Percentiles rank a stretch among this genome's conserved stretches.
phyloP scores from a whole-genome alignment of 2,113 vertebrate species.

The Corythaeola cristata region DNA sequence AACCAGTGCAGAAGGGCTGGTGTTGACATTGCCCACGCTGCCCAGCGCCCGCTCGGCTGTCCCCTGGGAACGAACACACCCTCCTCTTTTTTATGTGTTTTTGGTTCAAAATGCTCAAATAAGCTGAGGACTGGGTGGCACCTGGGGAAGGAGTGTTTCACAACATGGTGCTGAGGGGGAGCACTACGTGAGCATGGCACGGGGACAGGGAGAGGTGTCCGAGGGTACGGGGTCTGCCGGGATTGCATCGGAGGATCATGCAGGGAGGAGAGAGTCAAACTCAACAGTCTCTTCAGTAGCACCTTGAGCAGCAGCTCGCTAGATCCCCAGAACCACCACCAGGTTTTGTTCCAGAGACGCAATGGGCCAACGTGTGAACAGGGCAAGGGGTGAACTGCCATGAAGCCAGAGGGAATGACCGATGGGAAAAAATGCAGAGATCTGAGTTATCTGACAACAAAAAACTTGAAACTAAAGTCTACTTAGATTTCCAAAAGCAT shows the following conservation, averaged over 20 bases:
- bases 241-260: neutral
- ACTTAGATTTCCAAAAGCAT: neutral
- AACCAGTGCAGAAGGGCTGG: neutral
- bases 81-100: neutral
- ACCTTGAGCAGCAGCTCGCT: neutral
- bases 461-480: neutral
- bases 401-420: neutral
- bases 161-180: neutral
- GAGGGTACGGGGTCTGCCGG: neutral
- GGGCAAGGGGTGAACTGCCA: neutral
- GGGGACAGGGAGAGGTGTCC: neutral
- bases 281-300: neutral
- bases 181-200: rapidly evolving
- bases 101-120: neutral
- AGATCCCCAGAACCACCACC: neutral
- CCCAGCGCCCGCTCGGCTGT: neutral
- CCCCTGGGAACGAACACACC: neutral
- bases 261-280: neutral
- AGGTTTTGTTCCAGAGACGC: neutral
- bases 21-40: rapidly evolving
- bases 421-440: neutral
- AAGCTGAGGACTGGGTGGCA: too few relatives aligned
- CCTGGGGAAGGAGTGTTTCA: neutral
- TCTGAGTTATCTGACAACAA: neutral
- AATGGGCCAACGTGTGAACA: neutral